A percentile compares a stretch with the other conserved stretches of the same genome.
Conservation (phyloP, 2,797 vertebrate genomes). For the Danio choprae region DNA sequence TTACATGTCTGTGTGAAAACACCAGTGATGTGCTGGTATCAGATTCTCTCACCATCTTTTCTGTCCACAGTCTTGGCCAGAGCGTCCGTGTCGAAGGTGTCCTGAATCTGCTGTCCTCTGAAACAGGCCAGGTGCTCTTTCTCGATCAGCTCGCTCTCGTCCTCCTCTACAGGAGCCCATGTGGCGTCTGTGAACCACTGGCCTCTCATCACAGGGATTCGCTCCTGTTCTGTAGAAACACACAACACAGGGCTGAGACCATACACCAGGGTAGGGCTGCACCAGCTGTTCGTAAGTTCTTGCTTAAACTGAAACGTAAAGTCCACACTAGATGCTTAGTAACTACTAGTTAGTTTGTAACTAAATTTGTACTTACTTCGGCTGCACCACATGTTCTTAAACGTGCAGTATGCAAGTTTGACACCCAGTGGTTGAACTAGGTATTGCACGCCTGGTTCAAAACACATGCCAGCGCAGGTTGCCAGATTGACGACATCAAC, state of each 20-base stretch:
- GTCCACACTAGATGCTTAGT: too few species aligned
- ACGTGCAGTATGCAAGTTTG: too few species aligned
- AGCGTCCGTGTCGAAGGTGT: slow-evolving; percentile 90
- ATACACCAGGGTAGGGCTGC: too few species aligned
- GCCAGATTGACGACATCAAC: too few species aligned
- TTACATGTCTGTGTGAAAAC: neutral
- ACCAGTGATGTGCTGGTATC: neutral
- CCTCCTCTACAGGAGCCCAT: slow-evolving; percentile 95
- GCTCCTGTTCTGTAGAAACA: slow-evolving; percentile 85
- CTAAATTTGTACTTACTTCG: too few species aligned
- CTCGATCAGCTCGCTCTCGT: slow-evolving; percentile 95
- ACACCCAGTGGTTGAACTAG: too few species aligned
- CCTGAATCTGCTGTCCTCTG: slow-evolving; percentile 90
- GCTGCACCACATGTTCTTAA: too few species aligned
- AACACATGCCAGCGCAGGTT: too few species aligned
- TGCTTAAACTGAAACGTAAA: too few species aligned
- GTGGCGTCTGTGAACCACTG: slow-evolving; percentile 98
- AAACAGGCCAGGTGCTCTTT: slow-evolving; percentile 91
- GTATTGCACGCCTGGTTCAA: too few species aligned
- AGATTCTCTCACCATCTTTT: slow-evolving; percentile 90
- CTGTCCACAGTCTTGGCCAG: slow-evolving; percentile 90
- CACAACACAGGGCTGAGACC: neutral
- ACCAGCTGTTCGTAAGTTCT: too few species aligned
- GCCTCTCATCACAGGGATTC: slow-evolving; percentile 96
- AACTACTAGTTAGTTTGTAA: too few species aligned